Evolutionary conservation across 2,888 invertebrate species (phyloP), one percentile per base, ranked within the genome.

Genomic region (Drosophila quasianomalipes): DNA sequence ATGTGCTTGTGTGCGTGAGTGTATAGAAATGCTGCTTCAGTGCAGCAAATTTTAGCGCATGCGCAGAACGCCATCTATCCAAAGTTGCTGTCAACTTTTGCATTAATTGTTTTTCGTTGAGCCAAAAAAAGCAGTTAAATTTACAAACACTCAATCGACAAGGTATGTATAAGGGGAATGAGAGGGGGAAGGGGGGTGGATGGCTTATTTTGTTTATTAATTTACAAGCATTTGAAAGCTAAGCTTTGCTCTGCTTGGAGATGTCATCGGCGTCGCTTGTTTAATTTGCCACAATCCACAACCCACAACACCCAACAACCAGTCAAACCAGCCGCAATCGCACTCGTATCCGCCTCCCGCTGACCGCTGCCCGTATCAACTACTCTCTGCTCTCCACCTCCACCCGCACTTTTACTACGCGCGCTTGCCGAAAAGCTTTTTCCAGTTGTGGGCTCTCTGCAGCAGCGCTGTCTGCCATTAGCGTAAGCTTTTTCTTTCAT

Each of bases 401-500:
- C 47, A 60, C 73, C 66, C 75, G 59, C 87, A 83, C 87, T 81
- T 83, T 85, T 85, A 85, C 85, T 85, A 85, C 85, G 91, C 85
- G 89, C 85, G 85, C 86, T 85, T 76, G 77, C 74, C 89, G 86
- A 80, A 84, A 90, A 90, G 89, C 89, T 86, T 72, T 76, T 72
- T 49, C 55, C 79, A 74, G 72, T 82, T 84, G 85, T 81, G 28
- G 28, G 84, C 79, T 85, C 79, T 88, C 76, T 73, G 84, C 87
- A 70, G 64, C 86, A 80, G 76, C 74, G 82, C 74, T 71, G 82
- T 65, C 70, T 69, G 68, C 70, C 69, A 79, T 82, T 82, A 82
- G 85, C 85, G 85, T 85, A 85, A 85, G 85, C 85, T 85, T 85
- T 85, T 85, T 90, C 85, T 90, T 85, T 85, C 85, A 85, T 85